Percentiles rank a stretch among this genome's conserved stretches.
Conservation (phyloP, 2,113 vertebrate genomes). For the Proterorhinus semilunaris region DNA sequence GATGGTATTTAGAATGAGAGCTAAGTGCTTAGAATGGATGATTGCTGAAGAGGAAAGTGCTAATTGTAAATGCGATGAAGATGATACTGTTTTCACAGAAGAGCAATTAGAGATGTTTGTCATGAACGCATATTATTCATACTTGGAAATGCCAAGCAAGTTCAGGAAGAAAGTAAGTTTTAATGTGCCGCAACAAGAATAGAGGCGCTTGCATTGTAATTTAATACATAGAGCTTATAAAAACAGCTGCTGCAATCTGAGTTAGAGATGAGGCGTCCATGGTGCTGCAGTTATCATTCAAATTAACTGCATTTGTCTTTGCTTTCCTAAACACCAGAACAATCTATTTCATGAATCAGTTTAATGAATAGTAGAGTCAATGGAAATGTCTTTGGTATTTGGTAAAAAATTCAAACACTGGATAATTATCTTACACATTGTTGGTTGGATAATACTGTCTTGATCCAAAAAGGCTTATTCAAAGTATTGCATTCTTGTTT, state of each 20-base stretch:
- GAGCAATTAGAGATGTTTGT: conserved; percentile 11
- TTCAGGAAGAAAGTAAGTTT: background rate
- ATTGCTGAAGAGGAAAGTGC: conserved; percentile 28
- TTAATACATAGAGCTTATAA: background rate
- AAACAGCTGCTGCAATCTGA: background rate
- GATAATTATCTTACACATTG: too few relatives aligned
- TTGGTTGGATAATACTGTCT: too few relatives aligned
- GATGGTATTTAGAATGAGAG: conserved; percentile 43
- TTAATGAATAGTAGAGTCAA: too few relatives aligned
- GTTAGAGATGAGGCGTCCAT: conserved; percentile 6
- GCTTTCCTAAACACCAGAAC: background rate
- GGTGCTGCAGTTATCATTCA: background rate
- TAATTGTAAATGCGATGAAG: conserved; percentile 60
- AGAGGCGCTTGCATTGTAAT: background rate
- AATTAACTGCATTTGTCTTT: background rate
- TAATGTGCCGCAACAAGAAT: conserved; percentile 6
- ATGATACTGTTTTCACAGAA: conserved; percentile 33
- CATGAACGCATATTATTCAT: background rate
- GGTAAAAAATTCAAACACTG: too few relatives aligned
- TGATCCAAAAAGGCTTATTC: too few relatives aligned
- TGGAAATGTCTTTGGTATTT: too few relatives aligned
- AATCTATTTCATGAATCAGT: too few relatives aligned
- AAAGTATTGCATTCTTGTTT: too few relatives aligned
- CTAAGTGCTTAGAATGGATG: conserved; percentile 28
- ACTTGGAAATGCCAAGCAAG: background rate